A percentile compares a stretch with the other conserved stretches of the same genome.
Conservation (phyloP, 2,888 invertebrate genomes). For the Cecidostiba fungosa region DNA sequence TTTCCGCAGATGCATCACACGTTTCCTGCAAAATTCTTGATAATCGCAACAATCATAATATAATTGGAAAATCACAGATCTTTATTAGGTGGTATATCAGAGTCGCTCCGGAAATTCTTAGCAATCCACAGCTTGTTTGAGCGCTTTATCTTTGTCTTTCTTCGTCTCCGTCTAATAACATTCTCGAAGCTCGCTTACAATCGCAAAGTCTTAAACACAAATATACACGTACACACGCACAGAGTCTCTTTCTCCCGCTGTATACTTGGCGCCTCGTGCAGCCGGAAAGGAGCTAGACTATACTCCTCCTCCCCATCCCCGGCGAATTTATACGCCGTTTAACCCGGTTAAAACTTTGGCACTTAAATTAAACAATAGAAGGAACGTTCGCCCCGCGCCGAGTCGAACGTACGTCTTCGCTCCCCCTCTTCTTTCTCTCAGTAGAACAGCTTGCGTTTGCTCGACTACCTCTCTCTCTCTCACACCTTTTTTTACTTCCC, state of each 20-base stretch:
- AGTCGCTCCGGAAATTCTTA: not conserved
- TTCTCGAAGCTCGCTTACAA: conserved; percentile 33
- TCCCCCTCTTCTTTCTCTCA: conserved; percentile 50
- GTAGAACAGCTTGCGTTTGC: conserved; percentile 41
- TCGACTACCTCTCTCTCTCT: conserved; percentile 11
- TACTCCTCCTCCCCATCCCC: conserved; percentile 43
- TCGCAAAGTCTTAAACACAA: not conserved
- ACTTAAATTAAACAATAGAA: conserved; percentile 79
- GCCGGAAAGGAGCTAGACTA: conserved; percentile 13
- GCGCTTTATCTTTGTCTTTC: conserved; percentile 36
- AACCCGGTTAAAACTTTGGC: conserved; percentile 78
- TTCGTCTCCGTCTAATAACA: conserved; percentile 38
- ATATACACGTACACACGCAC: conserved; percentile 2
- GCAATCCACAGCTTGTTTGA: conserved; percentile 5
- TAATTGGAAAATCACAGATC: conserved; percentile 6
- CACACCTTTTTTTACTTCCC: conserved; percentile 7
- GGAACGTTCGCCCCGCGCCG: conserved; percentile 67
- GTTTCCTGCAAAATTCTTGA: too few species aligned
- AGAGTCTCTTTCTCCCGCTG: conserved; percentile 44
- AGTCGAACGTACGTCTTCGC: conserved; percentile 74
- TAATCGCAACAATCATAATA: not conserved
- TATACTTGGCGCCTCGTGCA: conserved; percentile 50
- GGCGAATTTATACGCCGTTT: conserved; percentile 77
- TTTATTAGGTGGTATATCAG: not conserved
- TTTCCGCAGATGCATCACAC: too few species aligned